These are phyloP conservation scores for Choreutis nemorana DNA, from an alignment of 2,888 invertebrate genomes.

Conservation along the genomic window DNA sequence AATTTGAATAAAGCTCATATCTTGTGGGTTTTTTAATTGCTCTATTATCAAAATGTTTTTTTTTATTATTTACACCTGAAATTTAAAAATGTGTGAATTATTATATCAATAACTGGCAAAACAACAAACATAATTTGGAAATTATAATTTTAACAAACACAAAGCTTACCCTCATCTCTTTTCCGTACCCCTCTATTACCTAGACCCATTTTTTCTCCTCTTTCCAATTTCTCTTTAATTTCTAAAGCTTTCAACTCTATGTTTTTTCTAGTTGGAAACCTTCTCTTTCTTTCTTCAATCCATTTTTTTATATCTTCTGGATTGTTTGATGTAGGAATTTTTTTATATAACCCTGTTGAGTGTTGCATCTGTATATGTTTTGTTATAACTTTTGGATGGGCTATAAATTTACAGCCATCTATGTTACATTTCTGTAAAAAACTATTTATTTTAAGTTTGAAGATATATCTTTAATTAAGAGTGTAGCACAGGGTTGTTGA, in stretches of 20 bases:
- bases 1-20: too few relatives aligned
- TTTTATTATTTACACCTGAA: conserved; percentile 5
- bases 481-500: too few relatives aligned
- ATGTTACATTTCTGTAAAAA: conserved; percentile 72
- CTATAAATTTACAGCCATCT: conserved; percentile 82
- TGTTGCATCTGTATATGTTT: conserved; percentile 87
- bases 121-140: background rate
- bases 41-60: conserved; percentile 4
- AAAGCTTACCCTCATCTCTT: conserved; percentile 22
- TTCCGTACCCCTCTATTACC: conserved; percentile 27
- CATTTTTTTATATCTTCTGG: conserved; percentile 87
- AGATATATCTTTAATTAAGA: too few relatives aligned
- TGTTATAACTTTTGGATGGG: conserved; percentile 80
- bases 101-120: background rate
- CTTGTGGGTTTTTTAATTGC: conserved; percentile 2
- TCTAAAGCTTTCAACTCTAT: conserved; percentile 70
- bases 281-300: conserved; percentile 81
- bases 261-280: conserved; percentile 78
- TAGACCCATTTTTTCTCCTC: conserved; percentile 77
- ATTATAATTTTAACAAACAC: background rate
- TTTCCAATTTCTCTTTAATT: conserved; percentile 70
- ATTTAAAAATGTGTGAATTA: background rate
- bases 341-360: conserved; percentile 80
- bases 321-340: conserved; percentile 76
- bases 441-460: conserved; percentile 1